A percentile compares a stretch with the other conserved stretches of the same genome.
Conservation (phyloP, 2,888 invertebrate species). For the Tholera decimalis region DNA sequence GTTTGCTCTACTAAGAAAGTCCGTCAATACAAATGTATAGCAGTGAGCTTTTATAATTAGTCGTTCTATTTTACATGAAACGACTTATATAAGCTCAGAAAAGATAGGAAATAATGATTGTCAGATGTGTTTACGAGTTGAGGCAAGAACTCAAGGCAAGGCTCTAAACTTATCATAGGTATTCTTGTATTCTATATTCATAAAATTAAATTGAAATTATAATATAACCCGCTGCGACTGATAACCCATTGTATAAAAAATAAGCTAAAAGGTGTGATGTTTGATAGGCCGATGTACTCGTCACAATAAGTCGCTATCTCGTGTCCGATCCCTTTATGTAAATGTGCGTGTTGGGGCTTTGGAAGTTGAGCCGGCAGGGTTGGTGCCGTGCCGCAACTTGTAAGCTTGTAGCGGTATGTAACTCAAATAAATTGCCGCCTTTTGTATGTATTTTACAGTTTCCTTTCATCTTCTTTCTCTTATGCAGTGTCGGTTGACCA, state of each 20-base stretch:
- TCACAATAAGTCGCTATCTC: conserved; percentile 36
- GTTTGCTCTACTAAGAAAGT: no score
- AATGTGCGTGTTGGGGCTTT: conserved; percentile 34
- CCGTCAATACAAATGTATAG: no score
- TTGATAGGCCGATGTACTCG: neutral
- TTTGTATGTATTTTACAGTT: no score
- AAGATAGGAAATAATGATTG: no score
- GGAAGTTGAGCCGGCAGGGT: neutral
- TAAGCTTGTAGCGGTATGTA: neutral
- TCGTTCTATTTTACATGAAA: no score
- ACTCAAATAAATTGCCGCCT: neutral
- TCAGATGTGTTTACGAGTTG: neutral
- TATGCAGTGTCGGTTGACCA: no score
- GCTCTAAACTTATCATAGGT: neutral
- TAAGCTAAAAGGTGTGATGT: conserved; percentile 14
- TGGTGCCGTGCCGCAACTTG: conserved; percentile 16
- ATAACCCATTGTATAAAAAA: neutral
- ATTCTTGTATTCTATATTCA: no score
- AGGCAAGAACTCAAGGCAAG: no score
- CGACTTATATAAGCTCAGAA: no score
- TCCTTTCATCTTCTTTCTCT: no score
- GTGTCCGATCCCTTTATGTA: conserved; percentile 50
- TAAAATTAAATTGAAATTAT: neutral
- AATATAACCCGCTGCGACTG: neutral
- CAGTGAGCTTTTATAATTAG: no score